Base-by-base conservation (phyloP, 2,888 invertebrate genomes). In the Rhodophaea formosa region DNA sequence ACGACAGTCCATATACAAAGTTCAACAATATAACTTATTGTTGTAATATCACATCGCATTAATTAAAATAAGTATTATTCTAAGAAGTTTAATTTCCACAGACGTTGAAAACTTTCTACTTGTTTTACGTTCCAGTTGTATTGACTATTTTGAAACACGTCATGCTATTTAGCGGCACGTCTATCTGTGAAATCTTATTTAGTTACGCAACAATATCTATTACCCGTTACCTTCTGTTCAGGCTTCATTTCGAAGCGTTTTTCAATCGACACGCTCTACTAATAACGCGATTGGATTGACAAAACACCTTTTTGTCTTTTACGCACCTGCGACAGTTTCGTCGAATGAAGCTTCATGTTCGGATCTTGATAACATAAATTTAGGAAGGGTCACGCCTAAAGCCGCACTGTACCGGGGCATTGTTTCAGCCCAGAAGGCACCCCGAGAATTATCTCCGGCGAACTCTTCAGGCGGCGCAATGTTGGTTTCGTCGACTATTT, bases 321-420 rank as follows among this genome's bases (percentile, higher is more conserved):
- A 91, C 79, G 84, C 90, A 72, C 83, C 84, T 60, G 87, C 86
- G 62, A 91, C 86, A 45, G 79, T 79, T 80, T 92, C 93, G 75
- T 95, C 95, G 74, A 95, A 95, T 60, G 93, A 92, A 70, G 88
- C 88, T 83, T 95, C 95, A 67, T 93, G 93, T 63, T 94, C 94
- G 44, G 95, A 94, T 77, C 92, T 93, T 59, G 93, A 90, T 57
- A 95, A 75, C 95, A 95, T 95, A 71, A 93, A 95, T 68, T 92
- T 93, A 1, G 95, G 95, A 62, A 95, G 79, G 39, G 93, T 92
- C 14, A 94, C 91, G 16, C 94, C 94, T 55, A 94, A 88, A 16
- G 90, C 77, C 62, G 93, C 93, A 69, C 95, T 95, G 72, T 93
- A 95, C 42, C 92, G 88, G 0, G 94, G 93, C 71, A 91, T 87